Conservation (phyloP, 2,113 vertebrate species). For the Verasper variegatus region DNA sequence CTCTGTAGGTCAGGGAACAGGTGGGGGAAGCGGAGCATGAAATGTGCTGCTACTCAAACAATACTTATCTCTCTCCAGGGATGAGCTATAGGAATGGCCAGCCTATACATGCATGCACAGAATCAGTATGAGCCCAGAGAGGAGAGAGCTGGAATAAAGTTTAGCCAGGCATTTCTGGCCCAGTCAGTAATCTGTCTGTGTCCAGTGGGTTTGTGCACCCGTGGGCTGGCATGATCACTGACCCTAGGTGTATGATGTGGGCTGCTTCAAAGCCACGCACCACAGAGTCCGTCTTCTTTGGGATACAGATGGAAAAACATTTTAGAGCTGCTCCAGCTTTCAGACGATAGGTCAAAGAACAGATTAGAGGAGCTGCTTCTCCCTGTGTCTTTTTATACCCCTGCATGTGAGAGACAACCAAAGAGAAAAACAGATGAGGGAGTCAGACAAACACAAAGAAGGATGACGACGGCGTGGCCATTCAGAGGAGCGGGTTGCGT, state of each 20-base stretch:
- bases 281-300: conserved; percentile 41
- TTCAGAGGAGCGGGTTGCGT: conserved; percentile 4
- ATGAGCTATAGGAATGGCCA: conserved; percentile 63
- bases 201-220: conserved; percentile 34
- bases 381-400: conserved; percentile 20
- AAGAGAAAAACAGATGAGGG: conserved; percentile 39
- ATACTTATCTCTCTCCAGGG: conserved; percentile 75
- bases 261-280: conserved; percentile 44
- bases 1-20: conserved; percentile 75
- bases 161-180: conserved; percentile 49
- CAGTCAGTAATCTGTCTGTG: conserved; percentile 50
- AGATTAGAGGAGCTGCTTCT: conserved; percentile 52
- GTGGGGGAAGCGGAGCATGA: conserved; percentile 77
- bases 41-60: conserved; percentile 79
- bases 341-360: conserved; percentile 60
- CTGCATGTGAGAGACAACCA: conserved; percentile 50
- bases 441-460: conserved; percentile 34
- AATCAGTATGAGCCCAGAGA: conserved; percentile 60
- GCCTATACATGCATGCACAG: conserved; percentile 51
- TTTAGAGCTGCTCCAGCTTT: conserved; percentile 40
- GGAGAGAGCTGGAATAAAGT: conserved; percentile 50
- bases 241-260: conserved; percentile 56
- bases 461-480: neutral
- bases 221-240: conserved; percentile 50
- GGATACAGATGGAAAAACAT: conserved; percentile 51